These are phyloP conservation scores for Aphis craccivora DNA, from an alignment of 1,140 invertebrate species.

Conservation along the genomic window DNA sequence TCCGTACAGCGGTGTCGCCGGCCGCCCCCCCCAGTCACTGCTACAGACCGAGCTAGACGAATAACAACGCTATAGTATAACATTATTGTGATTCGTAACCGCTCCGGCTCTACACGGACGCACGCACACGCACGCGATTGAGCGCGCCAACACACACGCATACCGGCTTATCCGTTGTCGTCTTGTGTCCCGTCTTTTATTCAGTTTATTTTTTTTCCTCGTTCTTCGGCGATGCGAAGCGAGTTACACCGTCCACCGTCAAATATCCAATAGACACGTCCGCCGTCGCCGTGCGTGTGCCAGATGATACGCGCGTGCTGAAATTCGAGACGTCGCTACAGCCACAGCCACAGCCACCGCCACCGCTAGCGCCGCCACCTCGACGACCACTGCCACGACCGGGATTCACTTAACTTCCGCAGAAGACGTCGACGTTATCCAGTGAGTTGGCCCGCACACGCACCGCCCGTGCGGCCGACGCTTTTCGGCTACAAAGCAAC, in stretches of 20 bases:
- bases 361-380: neutral
- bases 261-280: neutral
- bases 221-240: slow-evolving; percentile 1
- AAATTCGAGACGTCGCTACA: neutral
- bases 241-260: neutral
- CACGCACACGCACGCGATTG: neutral
- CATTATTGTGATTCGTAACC: neutral
- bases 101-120: neutral
- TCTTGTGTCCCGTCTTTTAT: neutral
- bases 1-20: neutral
- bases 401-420: neutral
- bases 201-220: neutral
- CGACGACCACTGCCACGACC: neutral
- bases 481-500: neutral
- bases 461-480: too few relatives aligned
- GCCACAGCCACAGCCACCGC: neutral
- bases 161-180: neutral
- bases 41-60: neutral
- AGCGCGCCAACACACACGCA: slow-evolving; percentile 15
- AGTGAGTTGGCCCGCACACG: neutral
- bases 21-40: neutral
- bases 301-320: neutral
- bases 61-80: neutral
- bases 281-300: neutral
- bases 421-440: slow-evolving; percentile 18